Evolutionary conservation across 1,140 invertebrate species (phyloP).

Genomic region (Kradibia gibbosae): DNA sequence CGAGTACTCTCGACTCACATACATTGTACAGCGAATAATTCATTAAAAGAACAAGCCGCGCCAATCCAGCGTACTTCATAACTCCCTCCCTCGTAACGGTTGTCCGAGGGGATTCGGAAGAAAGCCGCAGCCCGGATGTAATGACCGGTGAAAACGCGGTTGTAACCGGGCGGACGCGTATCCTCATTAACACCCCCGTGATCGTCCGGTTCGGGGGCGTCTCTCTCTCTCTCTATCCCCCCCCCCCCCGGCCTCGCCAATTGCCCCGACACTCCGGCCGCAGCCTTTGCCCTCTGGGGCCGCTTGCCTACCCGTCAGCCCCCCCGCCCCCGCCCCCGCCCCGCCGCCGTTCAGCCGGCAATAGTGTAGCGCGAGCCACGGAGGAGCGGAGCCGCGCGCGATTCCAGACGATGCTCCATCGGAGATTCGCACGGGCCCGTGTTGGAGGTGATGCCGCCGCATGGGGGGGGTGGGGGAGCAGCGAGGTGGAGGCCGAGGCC

Average conservation of each 20-base stretch:
- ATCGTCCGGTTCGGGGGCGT: neutral
- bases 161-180: neutral
- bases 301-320: too few species aligned
- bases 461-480: too few species aligned
- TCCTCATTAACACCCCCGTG: neutral
- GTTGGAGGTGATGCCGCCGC: too few species aligned
- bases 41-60: neutral
- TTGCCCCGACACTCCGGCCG: too few species aligned
- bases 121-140: neutral
- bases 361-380: neutral
- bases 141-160: neutral
- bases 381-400: neutral
- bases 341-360: too few species aligned
- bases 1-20: neutral
- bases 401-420: neutral
- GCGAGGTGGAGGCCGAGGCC: too few species aligned
- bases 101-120: neutral
- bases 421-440: neutral
- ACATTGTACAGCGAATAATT: too few species aligned
- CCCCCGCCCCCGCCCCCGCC: too few species aligned
- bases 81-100: neutral
- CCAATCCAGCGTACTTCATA: neutral
- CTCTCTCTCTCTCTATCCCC: too few species aligned
- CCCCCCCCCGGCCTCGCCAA: neutral
- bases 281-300: too few species aligned